These are phyloP conservation scores for Buphagus erythrorhynchus DNA, from an alignment of 2,797 vertebrate species.

Conservation along the genomic window DNA sequence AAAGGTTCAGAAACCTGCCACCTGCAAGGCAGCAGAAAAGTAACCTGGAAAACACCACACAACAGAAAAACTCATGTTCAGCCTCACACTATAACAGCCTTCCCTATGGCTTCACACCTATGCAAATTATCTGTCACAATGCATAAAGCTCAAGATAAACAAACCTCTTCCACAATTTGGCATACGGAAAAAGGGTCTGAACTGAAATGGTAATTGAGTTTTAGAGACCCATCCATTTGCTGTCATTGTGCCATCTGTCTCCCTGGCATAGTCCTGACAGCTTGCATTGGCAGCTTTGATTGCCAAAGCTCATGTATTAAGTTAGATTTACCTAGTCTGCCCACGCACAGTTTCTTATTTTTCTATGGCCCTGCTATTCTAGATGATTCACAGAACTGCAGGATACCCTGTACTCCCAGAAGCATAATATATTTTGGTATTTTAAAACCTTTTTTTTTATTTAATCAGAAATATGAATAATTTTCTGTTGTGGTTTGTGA, in stretches of 20 bases:
- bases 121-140: constrained; percentile 37
- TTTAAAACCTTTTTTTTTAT: background rate
- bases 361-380: background rate
- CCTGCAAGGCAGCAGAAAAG: background rate
- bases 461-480: background rate
- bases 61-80: background rate
- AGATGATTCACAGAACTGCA: constrained; percentile 1
- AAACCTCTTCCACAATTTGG: constrained; percentile 44
- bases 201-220: constrained; percentile 63
- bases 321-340: constrained; percentile 28
- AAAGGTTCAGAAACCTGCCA: background rate
- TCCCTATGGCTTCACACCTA: constrained; percentile 22
- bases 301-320: constrained; percentile 43
- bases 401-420: background rate
- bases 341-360: constrained; percentile 14
- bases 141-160: constrained; percentile 54
- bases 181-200: constrained; percentile 31
- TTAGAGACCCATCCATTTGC: constrained; percentile 61
- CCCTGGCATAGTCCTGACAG: constrained; percentile 41
- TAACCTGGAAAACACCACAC: background rate
- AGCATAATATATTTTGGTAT: background rate
- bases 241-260: constrained; percentile 64
- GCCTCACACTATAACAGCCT: background rate
- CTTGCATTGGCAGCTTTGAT: constrained; percentile 42
- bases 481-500: background rate